Percentiles rank a stretch among this genome's conserved stretches.
These are phyloP conservation scores for Diadophis punctatus DNA, from an alignment of 2,113 vertebrate species.

Conservation along the genomic window DNA sequence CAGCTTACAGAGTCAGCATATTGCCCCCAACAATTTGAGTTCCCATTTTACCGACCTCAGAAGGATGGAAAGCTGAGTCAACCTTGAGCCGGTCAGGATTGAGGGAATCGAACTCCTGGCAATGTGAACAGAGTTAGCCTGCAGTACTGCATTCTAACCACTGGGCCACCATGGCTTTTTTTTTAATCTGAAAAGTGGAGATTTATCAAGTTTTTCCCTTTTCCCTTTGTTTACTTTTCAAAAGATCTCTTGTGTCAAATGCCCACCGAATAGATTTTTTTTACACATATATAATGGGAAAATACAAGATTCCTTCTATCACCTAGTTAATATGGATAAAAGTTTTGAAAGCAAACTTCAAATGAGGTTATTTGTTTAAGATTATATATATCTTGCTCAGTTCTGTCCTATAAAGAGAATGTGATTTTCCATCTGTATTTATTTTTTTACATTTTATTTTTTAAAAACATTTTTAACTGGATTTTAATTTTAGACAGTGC, in stretches of 20 bases:
- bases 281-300: not conserved
- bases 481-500: conserved; percentile 75
- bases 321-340: not conserved
- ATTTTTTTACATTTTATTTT: not conserved
- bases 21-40: not conserved
- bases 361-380: not conserved
- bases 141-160: not conserved
- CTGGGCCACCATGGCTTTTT: not conserved
- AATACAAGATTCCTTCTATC: not conserved
- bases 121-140: not conserved
- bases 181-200: not conserved
- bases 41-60: not conserved
- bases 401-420: not conserved
- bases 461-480: conserved; percentile 15
- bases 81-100: not conserved
- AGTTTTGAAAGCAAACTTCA: not conserved
- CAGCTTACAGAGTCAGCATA: not conserved
- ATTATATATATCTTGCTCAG: not conserved
- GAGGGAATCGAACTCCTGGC: not conserved
- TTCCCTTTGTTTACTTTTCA: not conserved
- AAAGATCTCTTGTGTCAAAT: not conserved
- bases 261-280: not conserved
- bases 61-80: not conserved
- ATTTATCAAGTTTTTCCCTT: not conserved
- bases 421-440: not conserved